These are phyloP conservation scores for Drosophila nebulosa DNA, from an alignment of 1,140 invertebrate genomes.

Conservation along the genomic window DNA sequence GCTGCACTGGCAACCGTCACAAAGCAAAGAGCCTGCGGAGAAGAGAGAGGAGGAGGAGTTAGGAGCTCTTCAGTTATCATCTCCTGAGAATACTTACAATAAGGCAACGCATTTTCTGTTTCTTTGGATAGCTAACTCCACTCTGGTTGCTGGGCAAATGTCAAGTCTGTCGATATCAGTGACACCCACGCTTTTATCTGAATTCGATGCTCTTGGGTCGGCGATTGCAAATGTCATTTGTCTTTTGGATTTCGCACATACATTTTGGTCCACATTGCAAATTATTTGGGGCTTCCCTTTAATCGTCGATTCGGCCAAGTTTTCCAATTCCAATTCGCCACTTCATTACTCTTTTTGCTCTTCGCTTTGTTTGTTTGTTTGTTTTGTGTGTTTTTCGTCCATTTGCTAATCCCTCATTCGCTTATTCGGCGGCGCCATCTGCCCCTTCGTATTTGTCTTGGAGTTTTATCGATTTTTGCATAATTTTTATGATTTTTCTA, in stretches of 20 bases:
- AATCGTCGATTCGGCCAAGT: slow-evolving; percentile 10
- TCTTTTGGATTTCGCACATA: slow-evolving; percentile 36
- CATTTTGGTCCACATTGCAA: slow-evolving; percentile 11
- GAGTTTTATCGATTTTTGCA: slow-evolving; percentile 10
- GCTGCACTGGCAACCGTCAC: slow-evolving; percentile 40
- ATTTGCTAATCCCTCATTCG: neutral
- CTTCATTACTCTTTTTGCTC: slow-evolving; percentile 17
- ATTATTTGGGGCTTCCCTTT: slow-evolving; percentile 2
- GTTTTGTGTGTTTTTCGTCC: neutral
- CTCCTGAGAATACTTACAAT: slow-evolving; percentile 47
- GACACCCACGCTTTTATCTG: slow-evolving; percentile 66
- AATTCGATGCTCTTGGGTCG: slow-evolving; percentile 30
- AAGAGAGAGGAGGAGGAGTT: neutral
- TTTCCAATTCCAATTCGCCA: slow-evolving; percentile 30
- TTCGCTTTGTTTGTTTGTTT: neutral
- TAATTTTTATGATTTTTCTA: slow-evolving; percentile 53
- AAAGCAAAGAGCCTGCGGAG: slow-evolving; percentile 37
- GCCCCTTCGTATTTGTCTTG: slow-evolving; percentile 1
- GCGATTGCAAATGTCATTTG: slow-evolving; percentile 27
- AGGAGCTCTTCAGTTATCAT: too few relatives aligned
- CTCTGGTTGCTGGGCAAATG: slow-evolving; percentile 32
- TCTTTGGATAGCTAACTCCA: slow-evolving; percentile 45
- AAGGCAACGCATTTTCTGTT: slow-evolving; percentile 59
- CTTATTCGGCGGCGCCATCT: neutral
- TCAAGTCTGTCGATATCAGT: slow-evolving; percentile 42